These are phyloP conservation scores for Geothlypis trichas DNA, from an alignment of 2,113 vertebrate species.

Conservation along the genomic window DNA sequence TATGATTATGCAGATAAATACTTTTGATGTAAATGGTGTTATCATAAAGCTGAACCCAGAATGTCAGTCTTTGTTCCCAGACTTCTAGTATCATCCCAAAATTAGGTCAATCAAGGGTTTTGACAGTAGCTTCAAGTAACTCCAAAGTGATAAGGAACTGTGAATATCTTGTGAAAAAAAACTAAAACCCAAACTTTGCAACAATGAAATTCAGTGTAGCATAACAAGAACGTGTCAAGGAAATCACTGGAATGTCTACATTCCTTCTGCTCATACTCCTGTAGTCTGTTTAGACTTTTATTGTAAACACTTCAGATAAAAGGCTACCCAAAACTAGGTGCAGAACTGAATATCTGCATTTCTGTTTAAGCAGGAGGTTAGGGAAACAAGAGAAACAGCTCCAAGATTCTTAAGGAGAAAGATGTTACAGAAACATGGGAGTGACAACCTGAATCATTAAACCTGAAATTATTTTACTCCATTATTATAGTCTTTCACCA, in stretches of 20 bases:
- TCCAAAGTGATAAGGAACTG: background rate
- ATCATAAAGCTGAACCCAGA: background rate
- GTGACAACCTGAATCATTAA: background rate
- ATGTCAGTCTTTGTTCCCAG: background rate
- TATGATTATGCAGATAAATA: background rate
- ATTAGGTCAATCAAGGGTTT: background rate
- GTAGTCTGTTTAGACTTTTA: background rate
- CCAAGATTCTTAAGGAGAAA: background rate
- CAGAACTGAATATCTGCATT: background rate
- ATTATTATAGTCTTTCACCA: background rate
- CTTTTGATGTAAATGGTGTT: background rate
- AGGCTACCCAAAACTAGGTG: background rate
- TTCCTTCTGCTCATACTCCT: background rate
- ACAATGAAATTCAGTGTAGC: background rate
- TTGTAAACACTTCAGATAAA: background rate
- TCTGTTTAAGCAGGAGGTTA: background rate
- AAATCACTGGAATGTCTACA: background rate
- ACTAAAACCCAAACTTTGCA: background rate
- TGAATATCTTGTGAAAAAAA: background rate
- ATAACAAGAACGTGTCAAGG: background rate
- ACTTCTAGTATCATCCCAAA: background rate
- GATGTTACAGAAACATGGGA: background rate
- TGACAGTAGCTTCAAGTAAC: background rate
- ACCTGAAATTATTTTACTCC: background rate
- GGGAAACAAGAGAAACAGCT: background rate